Conservation (phyloP, 2,888 invertebrate genomes). For the Pedicia rivosa region DNA sequence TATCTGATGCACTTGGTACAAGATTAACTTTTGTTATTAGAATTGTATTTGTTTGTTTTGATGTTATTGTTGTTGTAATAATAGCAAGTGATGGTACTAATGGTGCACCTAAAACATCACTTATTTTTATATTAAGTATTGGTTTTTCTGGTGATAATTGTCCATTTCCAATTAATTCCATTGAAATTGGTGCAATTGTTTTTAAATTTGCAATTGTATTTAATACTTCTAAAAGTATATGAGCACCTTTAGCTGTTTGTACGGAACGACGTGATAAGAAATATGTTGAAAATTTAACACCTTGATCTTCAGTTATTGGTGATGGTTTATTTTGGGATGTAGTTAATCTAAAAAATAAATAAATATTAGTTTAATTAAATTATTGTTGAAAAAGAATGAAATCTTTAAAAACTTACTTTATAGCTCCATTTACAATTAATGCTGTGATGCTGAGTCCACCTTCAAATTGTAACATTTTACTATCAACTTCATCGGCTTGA, state of each 20-base stretch:
- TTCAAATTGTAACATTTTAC: slow-evolving; percentile 78
- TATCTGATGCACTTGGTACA: slow-evolving; percentile 27
- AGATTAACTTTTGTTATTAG: slow-evolving; percentile 19
- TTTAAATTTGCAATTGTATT: slow-evolving; percentile 47
- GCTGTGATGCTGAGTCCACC: slow-evolving; percentile 71
- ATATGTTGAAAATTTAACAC: slow-evolving; percentile 80
- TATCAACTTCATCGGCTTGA: slow-evolving; percentile 91
- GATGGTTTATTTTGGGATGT: slow-evolving; percentile 44
- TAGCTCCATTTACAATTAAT: slow-evolving; percentile 39
- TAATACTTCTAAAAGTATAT: slow-evolving; percentile 64
- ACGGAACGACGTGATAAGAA: slow-evolving; percentile 79
- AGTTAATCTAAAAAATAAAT: slow-evolving; percentile 37
- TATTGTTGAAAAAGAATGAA: background rate
- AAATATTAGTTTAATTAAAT: slow-evolving; percentile 2
- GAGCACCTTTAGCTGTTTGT: slow-evolving; percentile 68
- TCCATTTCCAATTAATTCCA: slow-evolving; percentile 61
- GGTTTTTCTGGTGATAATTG: slow-evolving; percentile 61
- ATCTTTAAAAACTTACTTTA: slow-evolving; percentile 25
- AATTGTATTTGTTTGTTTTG: slow-evolving; percentile 45
- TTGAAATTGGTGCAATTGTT: slow-evolving; percentile 69
- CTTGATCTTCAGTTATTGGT: slow-evolving; percentile 60
- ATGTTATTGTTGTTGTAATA: slow-evolving; percentile 15
- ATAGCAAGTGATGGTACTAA: slow-evolving; percentile 29
- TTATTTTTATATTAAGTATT: slow-evolving; percentile 52
- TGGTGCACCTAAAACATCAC: slow-evolving; percentile 58